phyloP scores from a whole-genome alignment of 2,888 invertebrate species.

The Hypercompe scribonia region DNA sequence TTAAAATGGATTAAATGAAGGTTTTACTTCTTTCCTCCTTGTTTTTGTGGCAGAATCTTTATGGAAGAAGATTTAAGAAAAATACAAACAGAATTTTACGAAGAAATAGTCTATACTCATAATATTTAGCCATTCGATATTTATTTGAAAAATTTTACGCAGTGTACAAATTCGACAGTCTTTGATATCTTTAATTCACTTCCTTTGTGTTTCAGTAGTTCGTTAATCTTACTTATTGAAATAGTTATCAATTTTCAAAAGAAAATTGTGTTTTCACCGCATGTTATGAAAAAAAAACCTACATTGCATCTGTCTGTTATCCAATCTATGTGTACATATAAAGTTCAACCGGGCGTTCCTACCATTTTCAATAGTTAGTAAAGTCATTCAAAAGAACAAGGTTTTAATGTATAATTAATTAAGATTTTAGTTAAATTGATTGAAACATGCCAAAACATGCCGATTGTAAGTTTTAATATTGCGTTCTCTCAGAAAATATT shows the following conservation, averaged over 20 bases:
- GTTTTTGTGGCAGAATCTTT: background rate
- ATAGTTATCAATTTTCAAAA: no score
- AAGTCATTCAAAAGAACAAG: no score
- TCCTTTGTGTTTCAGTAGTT: background rate
- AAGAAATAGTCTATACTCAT: background rate
- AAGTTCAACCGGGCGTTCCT: background rate
- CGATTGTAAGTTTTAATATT: background rate
- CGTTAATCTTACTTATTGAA: background rate
- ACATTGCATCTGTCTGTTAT: background rate
- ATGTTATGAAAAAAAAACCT: no score
- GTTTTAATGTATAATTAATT: no score
- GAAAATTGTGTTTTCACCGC: no score
- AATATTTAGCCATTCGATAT: no score
- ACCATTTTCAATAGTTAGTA: no score
- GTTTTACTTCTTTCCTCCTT: background rate
- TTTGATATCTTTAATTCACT: background rate
- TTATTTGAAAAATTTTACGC: no score
- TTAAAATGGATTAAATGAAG: constrained; percentile 47
- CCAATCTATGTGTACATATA: background rate
- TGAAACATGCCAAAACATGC: background rate
- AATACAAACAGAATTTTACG: background rate
- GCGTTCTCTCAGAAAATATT: no score
- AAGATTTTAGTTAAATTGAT: background rate
- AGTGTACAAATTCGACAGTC: no score
- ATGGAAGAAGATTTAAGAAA: background rate